Evolutionary conservation across 2,797 vertebrate genomes (phyloP), one percentile per base, ranked within the genome.

Genomic region (Serranus cabrilla): DNA sequence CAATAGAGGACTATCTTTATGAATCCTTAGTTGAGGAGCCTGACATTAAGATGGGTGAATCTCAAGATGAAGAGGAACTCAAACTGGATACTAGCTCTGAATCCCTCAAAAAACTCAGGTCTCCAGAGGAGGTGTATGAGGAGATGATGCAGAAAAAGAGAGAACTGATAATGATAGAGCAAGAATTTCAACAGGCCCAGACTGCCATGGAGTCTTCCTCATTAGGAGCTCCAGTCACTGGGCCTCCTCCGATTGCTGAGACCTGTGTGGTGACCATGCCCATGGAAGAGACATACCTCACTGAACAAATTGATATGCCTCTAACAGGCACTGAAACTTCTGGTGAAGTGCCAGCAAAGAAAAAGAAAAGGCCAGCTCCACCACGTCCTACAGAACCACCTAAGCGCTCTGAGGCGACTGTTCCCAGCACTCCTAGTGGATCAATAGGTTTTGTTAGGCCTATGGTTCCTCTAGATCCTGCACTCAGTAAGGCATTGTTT

Each of bases 1-100:
- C 97, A 86, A 99, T 99, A 92, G 98, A 99, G 72, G 98, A 99
- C 92, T 99, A 99, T 90, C 97, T 98, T 89, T 99, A 99, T 81
- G 97, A 99, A 78, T 98, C 98, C 60, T 94, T 99, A 86, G 94
- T 99, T 76, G 97, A 97, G 76, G 97, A 97, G 56, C 92, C 95
- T 91, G 95, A 94, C 80, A 86, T 89, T 14, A 90, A 93, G 64
- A 59, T 92, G n/a, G 92, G 37, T 80, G 70, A 94, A 77, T 59
- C 76, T 71, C 85, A 85, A 74, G 92, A 93, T 71, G 94, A 95
- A 21, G 94, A 27, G 27, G 27, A 96, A 64, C 18, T 84, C 3
- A 92, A 87, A 80, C 86, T 71, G 77, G 93, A 95, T 46, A 93
- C 92, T 79, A 67, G 91, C 25, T 92, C 93, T 57, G 96, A 95